These are phyloP conservation scores for Spinibarbus caldwelli DNA, from an alignment of 2,797 vertebrate genomes.

Conservation along the genomic window DNA sequence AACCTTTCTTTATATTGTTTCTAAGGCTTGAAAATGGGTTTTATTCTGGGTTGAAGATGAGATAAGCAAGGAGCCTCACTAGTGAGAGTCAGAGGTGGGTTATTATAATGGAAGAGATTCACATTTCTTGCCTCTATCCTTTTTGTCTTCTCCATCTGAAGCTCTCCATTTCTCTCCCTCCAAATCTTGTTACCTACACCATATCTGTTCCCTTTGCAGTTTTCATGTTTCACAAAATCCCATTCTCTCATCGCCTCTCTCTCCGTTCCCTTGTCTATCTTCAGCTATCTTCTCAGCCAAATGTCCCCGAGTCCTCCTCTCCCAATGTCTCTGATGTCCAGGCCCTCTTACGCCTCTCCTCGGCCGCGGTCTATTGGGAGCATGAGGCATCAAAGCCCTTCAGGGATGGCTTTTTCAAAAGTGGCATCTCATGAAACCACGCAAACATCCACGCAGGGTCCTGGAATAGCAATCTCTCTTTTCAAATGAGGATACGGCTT, in stretches of 20 bases:
- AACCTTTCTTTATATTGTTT: constrained; percentile 81
- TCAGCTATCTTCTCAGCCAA: constrained; percentile 11
- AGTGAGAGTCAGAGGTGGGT: constrained; percentile 72
- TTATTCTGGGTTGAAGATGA: constrained; percentile 80
- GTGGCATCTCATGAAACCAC: not conserved
- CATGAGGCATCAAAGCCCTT: constrained; percentile 1
- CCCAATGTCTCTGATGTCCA: constrained; percentile 30
- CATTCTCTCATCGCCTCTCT: constrained; percentile 41
- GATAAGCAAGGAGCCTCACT: constrained; percentile 75
- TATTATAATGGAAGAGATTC: constrained; percentile 72
- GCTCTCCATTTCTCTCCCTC: constrained; percentile 60
- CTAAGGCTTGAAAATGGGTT: constrained; percentile 75
- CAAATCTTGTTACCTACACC: constrained; percentile 49
- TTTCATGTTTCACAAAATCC: constrained; percentile 63
- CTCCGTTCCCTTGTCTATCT: constrained; percentile 23
- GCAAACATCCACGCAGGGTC: constrained; percentile 42
- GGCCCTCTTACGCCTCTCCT: constrained; percentile 13
- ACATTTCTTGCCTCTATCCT: constrained; percentile 65
- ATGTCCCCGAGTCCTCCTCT: constrained; percentile 24
- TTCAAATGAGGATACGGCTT: not conserved
- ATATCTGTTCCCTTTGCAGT: constrained; percentile 51
- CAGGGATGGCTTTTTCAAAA: not conserved
- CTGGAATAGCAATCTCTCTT: constrained; percentile 17
- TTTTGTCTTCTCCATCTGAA: constrained; percentile 61
- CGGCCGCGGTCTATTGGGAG: not conserved